Conservation (phyloP, 1,140 invertebrate genomes). For the Sesamia nonagrioides region DNA sequence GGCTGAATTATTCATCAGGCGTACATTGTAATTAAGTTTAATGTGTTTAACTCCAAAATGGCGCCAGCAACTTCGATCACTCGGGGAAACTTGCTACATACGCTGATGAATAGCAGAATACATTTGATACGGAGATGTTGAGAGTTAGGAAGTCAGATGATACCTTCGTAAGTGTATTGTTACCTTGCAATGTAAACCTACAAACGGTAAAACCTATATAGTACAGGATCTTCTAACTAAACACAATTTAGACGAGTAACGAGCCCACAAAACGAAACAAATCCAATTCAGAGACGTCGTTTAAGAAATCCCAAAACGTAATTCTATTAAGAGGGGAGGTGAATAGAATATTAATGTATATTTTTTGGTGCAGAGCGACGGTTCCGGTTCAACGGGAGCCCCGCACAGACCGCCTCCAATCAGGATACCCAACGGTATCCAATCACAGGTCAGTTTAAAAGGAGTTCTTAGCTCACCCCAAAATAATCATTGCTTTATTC, state of each 20-base stretch:
- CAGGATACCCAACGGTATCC: constrained; percentile 78
- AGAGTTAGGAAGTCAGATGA: constrained; percentile 31
- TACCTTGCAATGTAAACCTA: not conserved
- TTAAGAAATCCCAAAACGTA: constrained; percentile 42
- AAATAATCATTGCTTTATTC: constrained; percentile 8
- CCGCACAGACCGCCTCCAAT: constrained; percentile 76
- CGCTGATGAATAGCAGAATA: constrained; percentile 46
- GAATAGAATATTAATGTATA: constrained; percentile 38
- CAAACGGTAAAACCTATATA: not conserved
- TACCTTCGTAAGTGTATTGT: constrained; percentile 4
- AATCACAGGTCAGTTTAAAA: constrained; percentile 68
- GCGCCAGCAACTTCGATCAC: constrained; percentile 48
- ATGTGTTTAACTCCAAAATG: constrained; percentile 50
- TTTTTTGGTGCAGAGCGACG: constrained; percentile 73
- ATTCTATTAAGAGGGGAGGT: constrained; percentile 38
- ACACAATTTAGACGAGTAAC: constrained; percentile 4
- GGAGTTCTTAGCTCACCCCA: not conserved
- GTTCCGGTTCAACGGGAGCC: constrained; percentile 63
- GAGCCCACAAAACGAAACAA: constrained; percentile 32
- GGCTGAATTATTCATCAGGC: constrained; percentile 47
- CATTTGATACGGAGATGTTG: constrained; percentile 40
- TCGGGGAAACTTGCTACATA: constrained; percentile 43
- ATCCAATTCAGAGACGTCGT: constrained; percentile 19
- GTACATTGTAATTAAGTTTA: constrained; percentile 51
- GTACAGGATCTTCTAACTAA: not conserved